Evolutionary conservation across 2,113 vertebrate species (phyloP).

Genomic region (Hirundichthys speculiger): DNA sequence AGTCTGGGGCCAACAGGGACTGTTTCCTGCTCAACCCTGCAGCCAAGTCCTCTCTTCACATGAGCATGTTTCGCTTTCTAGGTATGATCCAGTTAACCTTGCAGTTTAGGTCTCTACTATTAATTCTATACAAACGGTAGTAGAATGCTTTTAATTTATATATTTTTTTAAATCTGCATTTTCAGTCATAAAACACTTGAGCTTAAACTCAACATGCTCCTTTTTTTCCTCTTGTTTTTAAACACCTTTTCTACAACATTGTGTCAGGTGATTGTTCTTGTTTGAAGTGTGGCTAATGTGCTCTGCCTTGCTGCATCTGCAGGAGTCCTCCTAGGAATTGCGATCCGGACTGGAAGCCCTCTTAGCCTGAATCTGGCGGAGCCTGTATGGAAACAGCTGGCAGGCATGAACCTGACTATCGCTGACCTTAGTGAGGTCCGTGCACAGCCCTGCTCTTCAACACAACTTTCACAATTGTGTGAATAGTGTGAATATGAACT

Average conservation of each 20-base stretch:
- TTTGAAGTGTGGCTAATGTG: conserved; percentile 21
- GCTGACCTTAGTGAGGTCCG: conserved; percentile 98
- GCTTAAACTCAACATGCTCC: neutral
- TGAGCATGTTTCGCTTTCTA: conserved; percentile 98
- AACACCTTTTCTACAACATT: neutral
- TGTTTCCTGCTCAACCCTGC: conserved; percentile 96
- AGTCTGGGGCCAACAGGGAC: conserved; percentile 97
- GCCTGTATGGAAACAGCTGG: conserved; percentile 98
- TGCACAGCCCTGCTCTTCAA: neutral
- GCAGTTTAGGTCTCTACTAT: conserved; percentile 23
- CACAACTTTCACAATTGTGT: neutral
- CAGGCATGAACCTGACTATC: conserved; percentile 98
- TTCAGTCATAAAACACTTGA: conserved; percentile 34
- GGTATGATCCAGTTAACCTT: conserved; percentile 81
- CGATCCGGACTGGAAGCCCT: conserved; percentile 97
- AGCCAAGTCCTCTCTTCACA: conserved; percentile 90
- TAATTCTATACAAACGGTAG: conserved; percentile 40
- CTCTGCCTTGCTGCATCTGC: conserved; percentile 41
- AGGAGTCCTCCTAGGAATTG: conserved; percentile 96
- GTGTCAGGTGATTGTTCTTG: neutral
- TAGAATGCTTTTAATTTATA: conserved; percentile 15
- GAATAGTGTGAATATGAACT: neutral
- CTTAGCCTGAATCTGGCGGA: conserved; percentile 96
- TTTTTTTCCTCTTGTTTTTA: neutral
- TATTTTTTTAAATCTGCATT: conserved; percentile 1